A percentile compares a stretch with the other conserved stretches of the same genome.
Conservation (phyloP, 2,888 invertebrate species). For the Archaeoteleia sp. region DNA sequence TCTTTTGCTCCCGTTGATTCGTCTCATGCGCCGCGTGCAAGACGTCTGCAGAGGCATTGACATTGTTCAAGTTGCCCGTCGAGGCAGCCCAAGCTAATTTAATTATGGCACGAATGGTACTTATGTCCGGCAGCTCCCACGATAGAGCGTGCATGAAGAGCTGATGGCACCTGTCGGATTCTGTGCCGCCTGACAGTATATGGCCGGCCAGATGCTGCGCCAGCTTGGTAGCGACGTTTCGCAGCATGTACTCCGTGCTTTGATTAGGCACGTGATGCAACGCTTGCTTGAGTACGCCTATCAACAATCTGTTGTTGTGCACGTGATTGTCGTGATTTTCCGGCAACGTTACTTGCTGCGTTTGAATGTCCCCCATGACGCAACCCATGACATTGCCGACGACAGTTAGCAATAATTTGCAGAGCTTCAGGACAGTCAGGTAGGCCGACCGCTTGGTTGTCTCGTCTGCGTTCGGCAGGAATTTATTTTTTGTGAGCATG, state of each 20-base stretch:
- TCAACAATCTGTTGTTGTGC: conserved; percentile 73
- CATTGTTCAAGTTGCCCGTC: conserved; percentile 80
- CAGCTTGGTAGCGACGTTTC: conserved; percentile 88
- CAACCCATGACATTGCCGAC: conserved; percentile 87
- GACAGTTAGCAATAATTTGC: conserved; percentile 91
- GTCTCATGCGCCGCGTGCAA: conserved; percentile 81
- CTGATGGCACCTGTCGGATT: conserved; percentile 76
- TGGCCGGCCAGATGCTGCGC: conserved; percentile 88
- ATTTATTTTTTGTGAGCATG: conserved; percentile 90
- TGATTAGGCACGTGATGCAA: conserved; percentile 89
- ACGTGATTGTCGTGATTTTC: conserved; percentile 72
- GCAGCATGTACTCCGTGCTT: conserved; percentile 87
- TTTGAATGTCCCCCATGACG: conserved; percentile 77
- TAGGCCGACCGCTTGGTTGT: conserved; percentile 89
- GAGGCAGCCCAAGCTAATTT: conserved; percentile 88
- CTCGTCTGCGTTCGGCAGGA: conserved; percentile 86
- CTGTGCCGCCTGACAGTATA: conserved; percentile 76
- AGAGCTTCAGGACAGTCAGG: conserved; percentile 89
- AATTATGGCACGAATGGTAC: conserved; percentile 84
- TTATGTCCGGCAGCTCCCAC: conserved; percentile 84
- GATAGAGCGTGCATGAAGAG: conserved; percentile 79
- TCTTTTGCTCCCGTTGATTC: conserved; percentile 75
- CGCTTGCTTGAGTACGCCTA: conserved; percentile 84
- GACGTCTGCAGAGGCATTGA: conserved; percentile 79
- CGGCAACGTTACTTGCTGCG: conserved; percentile 73